Evolutionary conservation across 2,888 invertebrate genomes (phyloP), one percentile per base, ranked within the genome.

Genomic region (Itoplectis maculator): DNA sequence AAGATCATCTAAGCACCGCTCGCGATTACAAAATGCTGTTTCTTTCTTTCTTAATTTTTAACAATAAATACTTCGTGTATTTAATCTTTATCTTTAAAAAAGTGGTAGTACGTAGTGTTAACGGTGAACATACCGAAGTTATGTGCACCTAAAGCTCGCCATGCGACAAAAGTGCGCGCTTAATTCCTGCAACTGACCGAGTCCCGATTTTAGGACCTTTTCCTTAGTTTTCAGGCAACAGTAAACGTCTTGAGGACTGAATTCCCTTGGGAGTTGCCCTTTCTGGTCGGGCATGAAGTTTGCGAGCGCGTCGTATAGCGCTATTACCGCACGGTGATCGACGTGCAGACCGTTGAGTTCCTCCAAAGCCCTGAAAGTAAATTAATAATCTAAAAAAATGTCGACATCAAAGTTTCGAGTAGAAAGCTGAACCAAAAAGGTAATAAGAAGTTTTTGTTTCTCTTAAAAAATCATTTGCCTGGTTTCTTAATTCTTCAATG

Each of bases 151-250:
- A 61, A 79, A 86, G 51, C 77, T 84, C 11, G 90, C 89, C 81
- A 92, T 84, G 72, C 87, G 89, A 66, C 89, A 88, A 72, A 90
- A 90, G 56, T 91, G 90, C 11, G 83, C 82, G 61, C 88, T 87
- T 35, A 92, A 82, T 15, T 91, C 91, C 84, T 92, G 90, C 13
- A 92, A 82, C 18, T 92, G 92, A 3, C 66, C 85, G 18, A 91
- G 80, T 9, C 92, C 92, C 37, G 86, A 82, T 79, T 83, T 86
- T 7, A 92, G 65, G 8, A 81, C 45, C 0, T 87, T 82, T 68
- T 88, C 86, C 29, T 89, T 91, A 8, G 77, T 61, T 69, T 88
- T 90, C 6, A 92, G 40, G 74, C 92, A 92, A 69, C 85, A 91
- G 54, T 88, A 90, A 20, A 92, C 49, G 80, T 92, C 92, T 2